Base-by-base conservation (phyloP, 2,888 invertebrate genomes). In the Margaritifera margaritifera region DNA sequence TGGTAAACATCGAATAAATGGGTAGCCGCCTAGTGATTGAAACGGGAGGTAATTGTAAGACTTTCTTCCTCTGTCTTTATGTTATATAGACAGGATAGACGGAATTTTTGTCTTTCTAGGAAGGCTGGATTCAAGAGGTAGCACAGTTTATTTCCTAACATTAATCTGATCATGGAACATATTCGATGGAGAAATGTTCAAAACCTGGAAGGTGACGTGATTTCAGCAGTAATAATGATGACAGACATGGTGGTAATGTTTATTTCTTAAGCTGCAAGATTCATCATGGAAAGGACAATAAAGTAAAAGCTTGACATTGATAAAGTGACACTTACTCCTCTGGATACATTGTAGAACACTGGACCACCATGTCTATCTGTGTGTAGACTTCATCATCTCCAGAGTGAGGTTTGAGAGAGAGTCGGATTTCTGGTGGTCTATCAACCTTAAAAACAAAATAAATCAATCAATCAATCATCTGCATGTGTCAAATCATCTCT, bases 341-440 rank as follows among this genome's bases (percentile, higher is more conserved):
- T 27, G 97, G 97, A 91, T 98, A 98, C 69, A 92, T 92, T 0
- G 92, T 90, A 31, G 94, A 92, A 84, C 96, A 96, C 68, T 92
- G 92, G 42, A 97, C 91, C 81, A 93, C 94, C 65, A 98, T 89
- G 74, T 95, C 94, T 11, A 96, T 92, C 77, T 93, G 92, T 27
- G 94, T 95, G 88, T 95, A 93, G 5, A 92, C 91, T 77, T 94
- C 93, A 54, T 91, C 89, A 52, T 90, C 89, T 66, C 92, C 91
- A 2, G 93, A 93, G 75, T 94, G 92, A 0, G 97, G 97, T 57
- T 92, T 92, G 71, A 98, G 90, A 0, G 93, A 93, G 61, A 97
- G 91, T 57, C 92, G 90, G 65, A 97, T 90, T 86, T 96, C 94
- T 63, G 95, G 91, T 0, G 96, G 95, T 64, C 93, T 92, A 93